Conservation (phyloP, 2,113 vertebrate species). For the Crotophaga sulcirostris region DNA sequence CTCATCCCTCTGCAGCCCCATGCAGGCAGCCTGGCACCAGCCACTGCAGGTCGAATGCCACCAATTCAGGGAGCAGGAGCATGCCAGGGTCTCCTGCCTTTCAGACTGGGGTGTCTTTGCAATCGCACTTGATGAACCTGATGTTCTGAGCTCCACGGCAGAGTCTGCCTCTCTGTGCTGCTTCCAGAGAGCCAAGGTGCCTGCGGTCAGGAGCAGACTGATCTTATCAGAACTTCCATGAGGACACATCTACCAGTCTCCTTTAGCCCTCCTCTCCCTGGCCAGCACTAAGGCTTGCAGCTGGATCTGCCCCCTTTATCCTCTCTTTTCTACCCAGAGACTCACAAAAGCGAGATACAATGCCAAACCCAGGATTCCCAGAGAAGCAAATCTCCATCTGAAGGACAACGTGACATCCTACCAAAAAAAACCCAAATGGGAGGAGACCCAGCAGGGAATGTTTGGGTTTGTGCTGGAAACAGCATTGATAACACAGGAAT, state of each 20-base stretch:
- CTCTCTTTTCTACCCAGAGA: neutral
- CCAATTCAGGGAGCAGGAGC: neutral
- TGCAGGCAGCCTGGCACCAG: neutral
- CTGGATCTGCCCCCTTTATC: neutral
- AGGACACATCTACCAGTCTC: neutral
- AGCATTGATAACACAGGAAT: too few species aligned
- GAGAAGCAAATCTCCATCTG: neutral
- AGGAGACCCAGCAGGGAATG: neutral
- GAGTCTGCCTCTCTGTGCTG: neutral
- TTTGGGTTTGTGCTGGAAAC: too few species aligned
- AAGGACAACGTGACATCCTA: neutral
- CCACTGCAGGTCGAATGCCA: fast-evolving
- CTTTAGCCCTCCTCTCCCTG: neutral
- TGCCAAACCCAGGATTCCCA: neutral
- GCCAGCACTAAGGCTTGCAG: neutral
- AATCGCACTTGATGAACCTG: neutral
- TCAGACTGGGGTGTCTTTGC: neutral
- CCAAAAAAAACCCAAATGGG: neutral
- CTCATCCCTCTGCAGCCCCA: neutral
- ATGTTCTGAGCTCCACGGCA: neutral
- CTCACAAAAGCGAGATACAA: neutral
- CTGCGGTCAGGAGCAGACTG: neutral
- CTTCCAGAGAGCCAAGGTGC: neutral
- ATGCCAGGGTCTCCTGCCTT: fast-evolving
- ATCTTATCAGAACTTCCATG: neutral